Percentiles rank a stretch among this genome's conserved stretches.
Conservation (phyloP, 2,113 vertebrate genomes). For the Polypterus bichir region DNA sequence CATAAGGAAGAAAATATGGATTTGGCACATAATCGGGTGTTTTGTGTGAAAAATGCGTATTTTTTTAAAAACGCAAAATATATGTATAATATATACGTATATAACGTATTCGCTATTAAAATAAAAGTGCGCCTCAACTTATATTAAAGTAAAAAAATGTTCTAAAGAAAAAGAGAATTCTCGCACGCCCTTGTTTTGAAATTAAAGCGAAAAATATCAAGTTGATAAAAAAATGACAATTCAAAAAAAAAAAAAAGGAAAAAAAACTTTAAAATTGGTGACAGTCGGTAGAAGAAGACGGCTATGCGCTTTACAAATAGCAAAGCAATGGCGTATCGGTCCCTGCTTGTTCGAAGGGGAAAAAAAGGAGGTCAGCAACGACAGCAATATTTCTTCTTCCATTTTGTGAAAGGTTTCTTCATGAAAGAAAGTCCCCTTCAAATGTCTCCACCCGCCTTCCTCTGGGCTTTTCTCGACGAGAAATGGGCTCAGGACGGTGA, state of each 20-base stretch:
- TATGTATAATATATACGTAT: too few species aligned
- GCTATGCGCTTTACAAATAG: too few species aligned
- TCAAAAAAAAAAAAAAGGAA: background rate
- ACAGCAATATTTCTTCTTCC: constrained; percentile 75
- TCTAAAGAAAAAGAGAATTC: background rate
- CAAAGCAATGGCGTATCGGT: constrained; percentile 59
- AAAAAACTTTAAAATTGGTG: background rate
- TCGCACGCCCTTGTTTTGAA: background rate
- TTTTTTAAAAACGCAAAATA: too few species aligned
- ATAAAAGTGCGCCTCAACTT: background rate
- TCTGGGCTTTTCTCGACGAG: constrained; percentile 42
- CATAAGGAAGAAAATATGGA: too few species aligned
- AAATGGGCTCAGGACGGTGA: constrained; percentile 32
- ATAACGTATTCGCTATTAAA: too few species aligned
- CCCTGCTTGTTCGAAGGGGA: constrained; percentile 32
- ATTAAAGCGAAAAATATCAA: background rate
- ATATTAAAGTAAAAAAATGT: background rate
- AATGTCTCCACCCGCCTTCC: constrained; percentile 57
- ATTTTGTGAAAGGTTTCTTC: constrained; percentile 72
- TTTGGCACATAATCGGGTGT: too few species aligned
- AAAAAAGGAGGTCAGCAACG: constrained; percentile 70
- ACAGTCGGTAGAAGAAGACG: background rate
- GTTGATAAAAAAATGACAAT: background rate
- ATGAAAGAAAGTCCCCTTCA: constrained; percentile 75
- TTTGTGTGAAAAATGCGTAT: too few species aligned